Base-by-base conservation (phyloP, 2,888 invertebrate genomes). In the Callyntrura sp. region DNA sequence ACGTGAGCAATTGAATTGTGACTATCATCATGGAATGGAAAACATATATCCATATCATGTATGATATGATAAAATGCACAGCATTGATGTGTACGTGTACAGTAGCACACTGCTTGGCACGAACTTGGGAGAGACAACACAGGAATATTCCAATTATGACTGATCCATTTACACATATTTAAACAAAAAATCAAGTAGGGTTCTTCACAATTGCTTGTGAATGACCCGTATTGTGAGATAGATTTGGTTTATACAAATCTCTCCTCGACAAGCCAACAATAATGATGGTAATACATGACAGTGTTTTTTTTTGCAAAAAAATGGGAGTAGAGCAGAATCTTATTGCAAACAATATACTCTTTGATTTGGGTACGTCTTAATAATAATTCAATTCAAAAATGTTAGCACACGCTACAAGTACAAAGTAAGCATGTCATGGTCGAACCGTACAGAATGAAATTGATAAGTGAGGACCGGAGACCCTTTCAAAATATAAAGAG, bases 81-180 rank as follows among this genome's bases (percentile, higher is more conserved):
- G 17, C 45, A 8, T 23, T 8, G n/a, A n/a, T n/a, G n/a, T n/a
- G n/a, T n/a, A n/a, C n/a, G n/a, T n/a, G n/a, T n/a, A n/a, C n/a
- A n/a, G n/a, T n/a, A n/a, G n/a, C 45, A 0, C 9, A 55, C n/a
- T 17, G 17, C 51, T 76, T 51, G 23, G 23, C 23, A 48, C 48
- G 73, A 76, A 23, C 11, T 48, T 17, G 11, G 48, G 4, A 51
- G 23, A n/a, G 28, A 78, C 78, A 78, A 78, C 55, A 55, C 78
- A 78, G 78, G 78, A 78, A 78, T 78, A 25, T 35, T 78, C 78
- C 78, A 78, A 78, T 78, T 78, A 78, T 57, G 55, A 28, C 11
- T 55, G 78, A 78, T 78, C 78, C 28, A 78, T 78, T 78, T 78
- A 78, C 78, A 78, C 78, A 78, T 55, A 28, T 55, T 28, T 8